Percentiles rank a stretch among this genome's conserved stretches.
Conservation (phyloP, 2,113 vertebrate genomes). For the Syngnathus floridae region DNA sequence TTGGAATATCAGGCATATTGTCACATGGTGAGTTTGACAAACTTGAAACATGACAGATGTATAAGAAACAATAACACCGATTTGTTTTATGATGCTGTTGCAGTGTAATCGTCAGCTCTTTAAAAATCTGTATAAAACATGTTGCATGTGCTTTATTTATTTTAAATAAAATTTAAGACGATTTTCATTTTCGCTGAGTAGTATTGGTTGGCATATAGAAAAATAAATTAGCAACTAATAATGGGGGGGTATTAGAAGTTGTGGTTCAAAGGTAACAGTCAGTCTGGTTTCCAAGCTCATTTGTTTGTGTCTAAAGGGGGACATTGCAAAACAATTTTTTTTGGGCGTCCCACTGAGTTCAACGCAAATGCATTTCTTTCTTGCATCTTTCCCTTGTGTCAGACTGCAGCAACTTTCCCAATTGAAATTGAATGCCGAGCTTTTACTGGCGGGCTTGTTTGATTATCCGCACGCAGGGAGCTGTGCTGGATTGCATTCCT, state of each 20-base stretch:
- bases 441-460: constrained; percentile 63
- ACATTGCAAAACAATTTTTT: constrained; percentile 54
- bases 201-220: background rate
- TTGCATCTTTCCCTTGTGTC: constrained; percentile 45
- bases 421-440: constrained; percentile 64
- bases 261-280: constrained; percentile 21
- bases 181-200: too few species aligned
- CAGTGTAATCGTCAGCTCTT: too few species aligned
- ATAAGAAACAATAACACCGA: too few species aligned
- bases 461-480: constrained; percentile 64
- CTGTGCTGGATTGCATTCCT: constrained; percentile 63
- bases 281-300: constrained; percentile 19
- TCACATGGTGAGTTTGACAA: too few species aligned
- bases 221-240: background rate
- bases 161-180: too few species aligned
- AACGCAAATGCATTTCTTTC: constrained; percentile 54
- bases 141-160: too few species aligned
- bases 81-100: too few species aligned
- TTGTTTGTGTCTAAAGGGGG: constrained; percentile 43
- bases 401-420: constrained; percentile 52
- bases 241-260: background rate
- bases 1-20: too few species aligned
- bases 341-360: constrained; percentile 50
- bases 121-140: too few species aligned
- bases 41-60: too few species aligned